A percentile compares a stretch with the other conserved stretches of the same genome.
Evolutionary conservation across 2,797 vertebrate species (phyloP).

Genomic region (Spondyliosoma cantharus): DNA sequence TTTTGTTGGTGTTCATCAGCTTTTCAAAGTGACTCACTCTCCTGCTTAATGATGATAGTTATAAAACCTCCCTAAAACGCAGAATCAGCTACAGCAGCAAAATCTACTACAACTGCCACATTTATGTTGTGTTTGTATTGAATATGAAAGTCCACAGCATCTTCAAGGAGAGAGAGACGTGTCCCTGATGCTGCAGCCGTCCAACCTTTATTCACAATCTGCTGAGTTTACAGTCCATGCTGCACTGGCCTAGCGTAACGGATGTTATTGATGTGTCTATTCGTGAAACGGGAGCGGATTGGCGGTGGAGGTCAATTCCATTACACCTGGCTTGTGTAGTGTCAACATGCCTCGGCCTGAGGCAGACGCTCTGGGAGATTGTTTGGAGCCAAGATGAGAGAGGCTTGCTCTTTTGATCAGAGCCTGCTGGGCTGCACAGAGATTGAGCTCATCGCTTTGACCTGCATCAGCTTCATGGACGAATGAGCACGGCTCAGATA

Average conservation of each 20-base stretch:
- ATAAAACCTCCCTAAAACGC: not conserved
- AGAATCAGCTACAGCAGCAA: not conserved
- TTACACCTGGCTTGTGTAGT: conserved; percentile 57
- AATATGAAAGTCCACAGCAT: not conserved
- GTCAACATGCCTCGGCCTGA: conserved; percentile 57
- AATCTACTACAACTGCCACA: not conserved
- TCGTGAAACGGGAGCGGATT: conserved; percentile 32
- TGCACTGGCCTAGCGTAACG: not conserved
- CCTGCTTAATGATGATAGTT: not conserved
- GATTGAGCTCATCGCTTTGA: conserved; percentile 39
- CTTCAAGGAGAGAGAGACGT: not conserved
- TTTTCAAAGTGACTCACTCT: not conserved
- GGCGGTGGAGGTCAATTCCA: conserved; percentile 67
- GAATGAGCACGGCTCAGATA: not conserved
- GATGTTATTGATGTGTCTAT: conserved; percentile 69
- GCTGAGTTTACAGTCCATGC: conserved; percentile 56
- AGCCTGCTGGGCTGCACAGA: conserved; percentile 22
- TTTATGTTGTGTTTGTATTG: not conserved
- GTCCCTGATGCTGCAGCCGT: conserved; percentile 13
- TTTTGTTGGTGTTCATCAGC: not conserved
- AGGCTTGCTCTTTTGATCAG: conserved; percentile 38
- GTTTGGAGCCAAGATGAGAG: conserved; percentile 39
- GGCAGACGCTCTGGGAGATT: conserved; percentile 31
- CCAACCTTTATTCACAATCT: conserved; percentile 49
- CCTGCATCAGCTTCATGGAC: conserved; percentile 34